Base-by-base conservation (phyloP, 2,888 invertebrate genomes). In the Cryptus armator region DNA sequence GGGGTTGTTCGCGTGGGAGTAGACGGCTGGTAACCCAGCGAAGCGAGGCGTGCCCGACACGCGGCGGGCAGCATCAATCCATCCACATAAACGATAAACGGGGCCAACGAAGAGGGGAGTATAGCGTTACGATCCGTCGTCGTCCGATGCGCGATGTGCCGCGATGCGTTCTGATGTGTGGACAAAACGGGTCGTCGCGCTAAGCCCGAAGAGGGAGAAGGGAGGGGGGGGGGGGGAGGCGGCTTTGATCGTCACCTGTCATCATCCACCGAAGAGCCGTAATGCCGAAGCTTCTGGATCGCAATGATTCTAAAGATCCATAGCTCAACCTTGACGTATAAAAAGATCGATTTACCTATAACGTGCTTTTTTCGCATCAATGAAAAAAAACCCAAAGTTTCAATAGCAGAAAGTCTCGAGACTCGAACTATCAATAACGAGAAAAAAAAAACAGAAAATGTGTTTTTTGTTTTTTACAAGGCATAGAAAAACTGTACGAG, bases 1-100 rank as follows among this genome's bases (percentile, higher is more conserved):
- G 85, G 87, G 83, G 64, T 72, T 83, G 90, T 91, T 92, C 90
- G 92, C 92, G 94, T 94, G 94, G 94, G 94, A 92, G 91, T 94
- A 94, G 94, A 95, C 95, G 95, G 92, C 91, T 92, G 92, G 92
- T 92, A 90, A 90, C 91, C 91, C 92, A 91, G 90, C 90, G 92
- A 90, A 92, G 91, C 92, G 91, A 92, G 91, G 90, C 91, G 92
- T 92, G 92, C 92, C 92, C 90, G 90, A 92, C 92, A 92, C 92
- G 92, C 92, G 90, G 89, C 91, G 91, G 91, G 90, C 92, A 91
- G 92, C 92, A 92, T 92, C 92, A 92, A 93, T 92, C 91, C 92
- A 93, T 92, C 92, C 92, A 91, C 92, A 90, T 92, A 92, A 91
- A 92, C 92, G 92, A 91, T 91, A 91, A 92, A 91, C 91, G 90